phyloP scores from a whole-genome alignment of 2,797 vertebrate species.

The Mallotus villosus region DNA sequence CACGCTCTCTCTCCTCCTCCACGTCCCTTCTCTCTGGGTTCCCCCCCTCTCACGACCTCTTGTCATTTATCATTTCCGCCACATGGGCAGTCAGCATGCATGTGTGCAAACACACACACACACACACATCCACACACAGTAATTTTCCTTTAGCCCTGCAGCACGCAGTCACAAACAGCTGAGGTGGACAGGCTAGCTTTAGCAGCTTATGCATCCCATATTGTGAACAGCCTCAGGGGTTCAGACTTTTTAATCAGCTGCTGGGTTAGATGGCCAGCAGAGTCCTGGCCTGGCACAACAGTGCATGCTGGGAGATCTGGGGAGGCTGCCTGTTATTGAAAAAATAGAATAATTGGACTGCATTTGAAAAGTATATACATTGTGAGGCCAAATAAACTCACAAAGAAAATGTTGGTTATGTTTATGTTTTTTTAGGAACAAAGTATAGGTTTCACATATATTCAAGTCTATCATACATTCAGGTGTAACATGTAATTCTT shows the following conservation, averaged over 20 bases:
- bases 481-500: too few species aligned
- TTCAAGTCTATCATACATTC: too few species aligned
- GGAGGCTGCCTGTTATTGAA: too few species aligned
- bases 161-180: constrained; percentile 26
- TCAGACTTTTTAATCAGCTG: constrained; percentile 1
- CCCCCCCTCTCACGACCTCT: constrained; percentile 45
- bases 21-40: constrained; percentile 45
- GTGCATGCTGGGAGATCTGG: too few species aligned
- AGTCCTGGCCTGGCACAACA: background rate
- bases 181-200: constrained; percentile 25
- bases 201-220: constrained; percentile 16
- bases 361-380: too few species aligned
- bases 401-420: too few species aligned
- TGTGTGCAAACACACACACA: constrained; percentile 4
- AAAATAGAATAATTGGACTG: too few species aligned
- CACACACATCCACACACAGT: constrained; percentile 4
- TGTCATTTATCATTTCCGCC: constrained; percentile 51
- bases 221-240: constrained; percentile 4
- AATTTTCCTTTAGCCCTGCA: constrained; percentile 12
- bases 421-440: too few species aligned
- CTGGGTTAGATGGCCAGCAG: constrained; percentile 1
- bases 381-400: too few species aligned
- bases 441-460: too few species aligned
- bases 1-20: constrained; percentile 24
- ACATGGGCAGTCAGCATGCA: constrained; percentile 24